These are phyloP conservation scores for Ochotona princeps DNA, from an alignment of 2,113 vertebrate genomes.

Conservation along the genomic window DNA sequence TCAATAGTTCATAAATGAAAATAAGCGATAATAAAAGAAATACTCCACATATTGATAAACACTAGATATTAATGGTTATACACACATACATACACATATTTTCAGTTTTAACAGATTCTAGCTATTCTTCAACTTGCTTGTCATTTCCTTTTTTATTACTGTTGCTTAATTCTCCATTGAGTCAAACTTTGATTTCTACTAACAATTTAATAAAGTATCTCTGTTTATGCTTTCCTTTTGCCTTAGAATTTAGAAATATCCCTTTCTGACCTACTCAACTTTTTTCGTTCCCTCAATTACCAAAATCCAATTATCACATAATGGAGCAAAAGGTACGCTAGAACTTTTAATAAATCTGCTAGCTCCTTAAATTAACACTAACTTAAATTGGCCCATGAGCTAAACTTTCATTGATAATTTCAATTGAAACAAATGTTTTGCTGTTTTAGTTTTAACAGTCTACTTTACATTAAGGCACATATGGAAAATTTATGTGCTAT, in stretches of 20 bases:
- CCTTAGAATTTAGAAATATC: neutral
- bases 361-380: neutral
- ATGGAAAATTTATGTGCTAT: neutral
- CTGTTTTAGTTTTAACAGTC: neutral
- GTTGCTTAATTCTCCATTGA: neutral
- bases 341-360: neutral
- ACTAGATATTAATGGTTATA: neutral
- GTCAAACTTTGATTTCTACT: neutral
- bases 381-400: neutral
- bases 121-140: neutral
- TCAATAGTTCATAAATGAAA: neutral
- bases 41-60: neutral
- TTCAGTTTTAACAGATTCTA: neutral
- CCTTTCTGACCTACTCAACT: neutral
- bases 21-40: constrained; percentile 12
- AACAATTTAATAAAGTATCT: neutral
- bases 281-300: neutral
- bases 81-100: neutral
- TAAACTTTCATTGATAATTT: neutral
- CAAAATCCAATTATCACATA: neutral
- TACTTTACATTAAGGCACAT: neutral
- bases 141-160: neutral
- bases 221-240: neutral
- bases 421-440: neutral
- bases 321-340: neutral